These are phyloP conservation scores for Drosophila ochracea DNA, from an alignment of 2,888 invertebrate species.

Conservation along the genomic window DNA sequence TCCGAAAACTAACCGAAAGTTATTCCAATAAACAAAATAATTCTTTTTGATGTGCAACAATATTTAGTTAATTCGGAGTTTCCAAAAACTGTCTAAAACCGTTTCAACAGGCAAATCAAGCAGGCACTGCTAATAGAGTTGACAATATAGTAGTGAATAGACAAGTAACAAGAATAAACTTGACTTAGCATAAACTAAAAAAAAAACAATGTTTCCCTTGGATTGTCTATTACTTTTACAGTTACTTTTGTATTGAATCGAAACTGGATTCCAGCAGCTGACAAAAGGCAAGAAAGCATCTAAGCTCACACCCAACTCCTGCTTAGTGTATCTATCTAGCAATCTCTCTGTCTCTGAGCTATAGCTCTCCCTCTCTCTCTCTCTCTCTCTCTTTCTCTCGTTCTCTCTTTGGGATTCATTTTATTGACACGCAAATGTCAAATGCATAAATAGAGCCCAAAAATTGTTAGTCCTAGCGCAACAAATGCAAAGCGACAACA, in stretches of 20 bases:
- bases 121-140: background rate
- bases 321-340: background rate
- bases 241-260: background rate
- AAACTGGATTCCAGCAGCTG: slow-evolving; percentile 11
- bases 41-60: background rate
- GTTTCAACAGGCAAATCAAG: background rate
- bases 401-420: slow-evolving; percentile 14
- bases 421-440: slow-evolving; percentile 75
- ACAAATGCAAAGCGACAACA: slow-evolving; percentile 74
- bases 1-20: background rate
- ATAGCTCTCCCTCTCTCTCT: background rate
- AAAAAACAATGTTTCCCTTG: background rate
- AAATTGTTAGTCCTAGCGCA: slow-evolving; percentile 72
- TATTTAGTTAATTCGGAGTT: background rate
- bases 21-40: background rate
- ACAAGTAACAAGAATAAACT: background rate
- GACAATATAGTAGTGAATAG: too few species aligned
- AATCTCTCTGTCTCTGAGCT: background rate
- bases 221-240: background rate
- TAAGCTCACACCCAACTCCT: background rate
- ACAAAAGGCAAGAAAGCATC: slow-evolving; percentile 17
- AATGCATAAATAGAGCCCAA: slow-evolving; percentile 58
- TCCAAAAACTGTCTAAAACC: background rate
- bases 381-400: background rate
- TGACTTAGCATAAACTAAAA: background rate